Conservation (phyloP, 1,140 invertebrate species). For the Thaumetopoea pityocampa region DNA sequence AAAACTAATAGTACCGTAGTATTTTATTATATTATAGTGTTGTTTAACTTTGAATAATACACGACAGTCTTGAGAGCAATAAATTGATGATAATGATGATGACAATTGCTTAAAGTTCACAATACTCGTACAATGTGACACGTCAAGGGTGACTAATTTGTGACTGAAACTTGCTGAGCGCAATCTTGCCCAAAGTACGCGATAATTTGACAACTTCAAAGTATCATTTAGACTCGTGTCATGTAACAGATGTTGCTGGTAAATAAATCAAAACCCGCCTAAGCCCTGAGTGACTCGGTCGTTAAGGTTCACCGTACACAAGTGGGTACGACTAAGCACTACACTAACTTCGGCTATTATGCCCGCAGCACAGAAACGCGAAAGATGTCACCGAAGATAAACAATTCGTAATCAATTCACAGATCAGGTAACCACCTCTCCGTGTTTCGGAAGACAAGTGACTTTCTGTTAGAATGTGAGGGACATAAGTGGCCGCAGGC, state of each 20-base stretch:
- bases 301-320: constrained; percentile 32
- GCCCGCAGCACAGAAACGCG: too few species aligned
- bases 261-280: constrained; percentile 49
- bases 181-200: constrained; percentile 38
- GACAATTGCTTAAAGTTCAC: too few species aligned
- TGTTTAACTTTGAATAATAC: too few species aligned
- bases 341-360: constrained; percentile 28
- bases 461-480: too few species aligned
- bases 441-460: too few species aligned
- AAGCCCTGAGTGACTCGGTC: constrained; percentile 41
- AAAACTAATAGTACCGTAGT: too few species aligned
- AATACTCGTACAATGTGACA: constrained; percentile 1
- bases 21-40: too few species aligned
- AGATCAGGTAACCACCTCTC: too few species aligned
- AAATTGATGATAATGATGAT: too few species aligned
- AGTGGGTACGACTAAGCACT: constrained; percentile 18
- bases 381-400: too few species aligned
- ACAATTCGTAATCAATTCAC: too few species aligned
- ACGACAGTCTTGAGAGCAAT: constrained; percentile 2
- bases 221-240: constrained; percentile 58
- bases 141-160: constrained; percentile 33
- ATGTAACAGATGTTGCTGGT: constrained; percentile 51
- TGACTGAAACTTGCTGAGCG: constrained; percentile 28
- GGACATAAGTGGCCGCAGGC: too few species aligned
- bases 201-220: constrained; percentile 70